Percentiles rank a stretch among this genome's conserved stretches.
These are phyloP conservation scores for Hirtodrosophila alboralis DNA, from an alignment of 2,888 invertebrate species.

Conservation along the genomic window DNA sequence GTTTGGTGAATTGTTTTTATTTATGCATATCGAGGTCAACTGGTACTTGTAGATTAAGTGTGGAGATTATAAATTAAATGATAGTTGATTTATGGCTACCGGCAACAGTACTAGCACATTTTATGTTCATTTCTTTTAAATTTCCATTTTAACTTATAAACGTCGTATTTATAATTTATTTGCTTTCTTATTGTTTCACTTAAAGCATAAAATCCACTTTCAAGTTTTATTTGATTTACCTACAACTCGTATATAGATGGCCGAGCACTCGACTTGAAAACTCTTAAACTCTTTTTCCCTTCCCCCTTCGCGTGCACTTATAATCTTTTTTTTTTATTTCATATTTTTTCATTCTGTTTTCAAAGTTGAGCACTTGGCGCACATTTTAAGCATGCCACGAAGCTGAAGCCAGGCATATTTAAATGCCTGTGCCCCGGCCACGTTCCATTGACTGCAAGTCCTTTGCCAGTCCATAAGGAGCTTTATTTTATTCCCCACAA, in stretches of 20 bases:
- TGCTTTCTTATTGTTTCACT: slow-evolving; percentile 31
- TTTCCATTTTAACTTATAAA: background rate
- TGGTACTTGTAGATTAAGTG: background rate
- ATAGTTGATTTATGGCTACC: slow-evolving; percentile 19
- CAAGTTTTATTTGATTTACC: slow-evolving; percentile 21
- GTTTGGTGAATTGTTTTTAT: background rate
- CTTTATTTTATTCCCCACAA: slow-evolving; percentile 2
- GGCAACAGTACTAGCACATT: no score
- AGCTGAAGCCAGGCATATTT: slow-evolving; percentile 17
- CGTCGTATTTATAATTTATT: no score
- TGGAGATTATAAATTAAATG: slow-evolving; percentile 3
- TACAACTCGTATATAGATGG: slow-evolving; percentile 7
- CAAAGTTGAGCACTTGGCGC: background rate
- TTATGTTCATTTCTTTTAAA: no score
- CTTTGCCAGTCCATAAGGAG: background rate
- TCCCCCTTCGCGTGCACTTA: background rate
- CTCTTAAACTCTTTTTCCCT: background rate
- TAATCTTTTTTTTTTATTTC: background rate
- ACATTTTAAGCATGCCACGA: slow-evolving; percentile 6
- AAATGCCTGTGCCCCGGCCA: background rate
- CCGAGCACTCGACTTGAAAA: slow-evolving; percentile 3
- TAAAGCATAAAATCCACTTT: slow-evolving; percentile 28
- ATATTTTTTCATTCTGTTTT: background rate
- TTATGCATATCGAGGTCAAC: background rate
- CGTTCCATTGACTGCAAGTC: background rate